Conservation (phyloP, 2,888 invertebrate genomes). For the Oligia strigilis region DNA sequence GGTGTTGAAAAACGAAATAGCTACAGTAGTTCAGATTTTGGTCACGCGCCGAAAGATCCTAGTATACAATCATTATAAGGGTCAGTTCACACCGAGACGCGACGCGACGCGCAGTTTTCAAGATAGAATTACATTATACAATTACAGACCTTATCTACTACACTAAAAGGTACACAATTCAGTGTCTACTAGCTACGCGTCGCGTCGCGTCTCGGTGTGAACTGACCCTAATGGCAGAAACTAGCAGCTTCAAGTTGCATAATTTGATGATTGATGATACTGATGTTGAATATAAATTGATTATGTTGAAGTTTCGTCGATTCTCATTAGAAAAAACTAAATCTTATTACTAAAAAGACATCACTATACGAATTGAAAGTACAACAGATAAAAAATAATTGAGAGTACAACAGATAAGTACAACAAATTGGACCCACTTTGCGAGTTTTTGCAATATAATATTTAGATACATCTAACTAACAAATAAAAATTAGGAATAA, state of each 20-base stretch:
- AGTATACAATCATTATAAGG: not conserved
- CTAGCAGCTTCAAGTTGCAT: not conserved
- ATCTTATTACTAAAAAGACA: not conserved
- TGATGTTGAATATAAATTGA: not conserved
- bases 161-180: too few species aligned
- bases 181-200: too few species aligned
- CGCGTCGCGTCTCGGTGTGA: too few species aligned
- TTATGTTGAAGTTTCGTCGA: not conserved
- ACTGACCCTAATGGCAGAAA: too few species aligned
- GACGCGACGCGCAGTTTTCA: too few species aligned
- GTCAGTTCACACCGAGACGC: too few species aligned
- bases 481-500: too few species aligned
- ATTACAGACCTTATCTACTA: too few species aligned
- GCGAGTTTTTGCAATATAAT: not conserved
- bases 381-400: too few species aligned
- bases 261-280: not conserved
- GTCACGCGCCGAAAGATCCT: not conserved
- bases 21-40: not conserved
- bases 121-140: too few species aligned
- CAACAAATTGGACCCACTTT: not conserved
- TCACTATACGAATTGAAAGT: slow-evolving; percentile 3
- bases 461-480: accelerated
- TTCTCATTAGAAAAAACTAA: not conserved
- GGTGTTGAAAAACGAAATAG: not conserved
- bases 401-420: slow-evolving; percentile 10